Evolutionary conservation across 1,140 invertebrate species (phyloP), one percentile per base, ranked within the genome.

Genomic region (Galleria mellonella): DNA sequence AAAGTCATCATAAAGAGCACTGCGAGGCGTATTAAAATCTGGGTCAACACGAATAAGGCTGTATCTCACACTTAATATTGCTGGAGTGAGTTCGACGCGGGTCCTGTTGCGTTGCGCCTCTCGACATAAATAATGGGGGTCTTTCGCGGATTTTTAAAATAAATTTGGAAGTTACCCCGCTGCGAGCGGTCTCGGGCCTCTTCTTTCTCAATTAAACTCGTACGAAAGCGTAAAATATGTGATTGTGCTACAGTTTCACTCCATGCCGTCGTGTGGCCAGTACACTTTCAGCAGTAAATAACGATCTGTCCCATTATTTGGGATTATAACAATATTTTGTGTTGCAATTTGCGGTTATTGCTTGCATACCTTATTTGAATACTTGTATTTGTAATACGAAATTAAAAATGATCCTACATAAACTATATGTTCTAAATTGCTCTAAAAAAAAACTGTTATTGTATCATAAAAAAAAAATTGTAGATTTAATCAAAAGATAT

Each of bases 211-310:
- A 84, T 81, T 84, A 79, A 79, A 76, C 59, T 72, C 64, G 50
- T 81, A 81, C 74, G 68, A 74, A 79, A 76, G 74, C 64, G 64
- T 81, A 82, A 84, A 72, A 74, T 84, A 84, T 81, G 74, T 81
- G 73, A 81, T 68, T 73, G 64, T 82, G 74, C 54, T 82, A 77
- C 72, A 78, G 75, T 76, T 82, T 79, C 72, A 55, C 62, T 51
- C 48, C 48, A 45, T 53, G 43, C 47, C 47, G 47, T 58, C 52
- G 50, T 38, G 43, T 51, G 32, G 42, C 61, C 58, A 63, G 62
- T 60, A 49, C 51, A 61, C 65, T 72, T 72, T 72, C 66, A 62
- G 52, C 47, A 47, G 55, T 73, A 84, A 83, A 73, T 82, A 73
- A 82, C 48, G 62, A 64, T 56, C 62, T 72, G 74, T 66, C 81